phyloP scores from a whole-genome alignment of 2,797 vertebrate species.

The Pantherophis alleghaniensis region DNA sequence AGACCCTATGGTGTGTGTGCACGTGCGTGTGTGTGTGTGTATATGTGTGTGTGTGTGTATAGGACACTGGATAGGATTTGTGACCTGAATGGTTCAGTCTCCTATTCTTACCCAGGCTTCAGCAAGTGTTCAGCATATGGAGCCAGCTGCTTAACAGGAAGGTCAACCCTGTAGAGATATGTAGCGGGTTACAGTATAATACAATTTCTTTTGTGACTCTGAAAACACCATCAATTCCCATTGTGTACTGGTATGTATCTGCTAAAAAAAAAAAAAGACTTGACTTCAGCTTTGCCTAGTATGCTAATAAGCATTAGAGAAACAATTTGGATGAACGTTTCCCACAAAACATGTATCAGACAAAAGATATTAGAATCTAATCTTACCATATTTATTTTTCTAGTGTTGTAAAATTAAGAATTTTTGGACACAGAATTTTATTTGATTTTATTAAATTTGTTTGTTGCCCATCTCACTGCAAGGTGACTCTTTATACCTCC shows the following conservation, averaged over 20 bases:
- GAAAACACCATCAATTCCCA: neutral
- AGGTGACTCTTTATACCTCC: slow-evolving; percentile 7
- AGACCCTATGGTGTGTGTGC: neutral
- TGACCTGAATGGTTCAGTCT: neutral
- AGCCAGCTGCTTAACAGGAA: neutral
- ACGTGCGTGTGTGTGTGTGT: too few relatives aligned
- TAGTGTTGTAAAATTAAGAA: neutral
- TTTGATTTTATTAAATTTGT: neutral
- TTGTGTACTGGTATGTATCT: neutral
- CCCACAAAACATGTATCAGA: neutral
- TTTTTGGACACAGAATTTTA: slow-evolving; percentile 14
- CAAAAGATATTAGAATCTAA: neutral
- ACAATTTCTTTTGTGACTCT: neutral
- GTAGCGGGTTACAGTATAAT: neutral
- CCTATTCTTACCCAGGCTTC: neutral
- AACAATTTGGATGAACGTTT: neutral
- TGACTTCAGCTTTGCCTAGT: neutral
- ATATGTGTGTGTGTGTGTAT: neutral
- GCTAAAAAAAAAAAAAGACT: neutral
- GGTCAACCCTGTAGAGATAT: neutral
- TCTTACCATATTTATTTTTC: neutral
- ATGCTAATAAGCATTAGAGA: neutral
- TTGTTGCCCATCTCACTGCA: neutral
- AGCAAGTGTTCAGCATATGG: neutral
- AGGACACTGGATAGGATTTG: neutral